Base-by-base conservation (phyloP, 2,888 invertebrate species). In the Sipha maydis region DNA sequence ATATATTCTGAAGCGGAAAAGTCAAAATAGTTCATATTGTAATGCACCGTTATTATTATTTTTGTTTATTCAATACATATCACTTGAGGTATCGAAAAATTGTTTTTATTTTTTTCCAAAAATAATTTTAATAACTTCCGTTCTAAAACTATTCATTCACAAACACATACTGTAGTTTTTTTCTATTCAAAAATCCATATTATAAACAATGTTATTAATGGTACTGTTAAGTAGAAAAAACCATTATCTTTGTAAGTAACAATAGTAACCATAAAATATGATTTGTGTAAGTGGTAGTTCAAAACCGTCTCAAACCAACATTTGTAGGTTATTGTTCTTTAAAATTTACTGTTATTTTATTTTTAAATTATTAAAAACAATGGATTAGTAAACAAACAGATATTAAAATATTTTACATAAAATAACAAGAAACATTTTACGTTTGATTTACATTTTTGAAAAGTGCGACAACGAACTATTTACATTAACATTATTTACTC, bases 101-200 rank as follows among this genome's bases (percentile, higher is more conserved):
- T 28, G 25, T 61, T 61, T 7, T 17, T 17, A n/a, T 84, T 83
- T 56, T 61, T n/a, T 80, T 34, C 25, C 25, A 11, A 34, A 5
- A 76, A 83, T 73, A 5, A 84, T 75, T 84, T 83, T 83, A 25
- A 54, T 73, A 38, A 75, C 73, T 48, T 83, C 83, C 83, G 83
- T 83, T 83, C n/a, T n/a, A 56, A 56, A 83, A 71, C 71, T 14
- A n/a, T 48, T 28, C 8, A 48, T 69, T 76, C 41, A 69, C 28
- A 21, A 28, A 48, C 14, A n/a, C 61, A 61, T 8, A 67, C 17
- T 61, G 21, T 61, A 3, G 21, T 61, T 61, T 61, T 9, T 25
- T 9, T 41, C n/a, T 80, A 38, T 80, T 67, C 67, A 25, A 21
- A 25, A 25, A 61, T 25, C 25, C 21, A 61, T 25, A 61, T 48